Conservation (phyloP, 2,113 vertebrate genomes). For the Spea bombifrons region DNA sequence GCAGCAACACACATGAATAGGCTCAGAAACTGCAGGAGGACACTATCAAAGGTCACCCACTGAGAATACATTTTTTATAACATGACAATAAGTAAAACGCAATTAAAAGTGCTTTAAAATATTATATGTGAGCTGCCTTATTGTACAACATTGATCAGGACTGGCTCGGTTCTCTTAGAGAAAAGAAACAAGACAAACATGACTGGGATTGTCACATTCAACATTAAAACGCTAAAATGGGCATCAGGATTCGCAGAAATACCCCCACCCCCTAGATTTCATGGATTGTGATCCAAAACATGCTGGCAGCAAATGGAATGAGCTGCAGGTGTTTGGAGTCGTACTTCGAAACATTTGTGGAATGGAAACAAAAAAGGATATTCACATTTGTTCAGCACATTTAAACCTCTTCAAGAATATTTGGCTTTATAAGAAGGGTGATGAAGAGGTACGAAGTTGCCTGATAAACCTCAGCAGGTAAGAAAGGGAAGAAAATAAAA, state of each 20-base stretch:
- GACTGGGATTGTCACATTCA: slow-evolving; percentile 18
- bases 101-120: slow-evolving; percentile 73
- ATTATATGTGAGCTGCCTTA: slow-evolving; percentile 59
- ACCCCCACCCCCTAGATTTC: too few species aligned
- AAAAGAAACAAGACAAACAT: slow-evolving; percentile 54
- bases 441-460: slow-evolving; percentile 24
- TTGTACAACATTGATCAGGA: slow-evolving; percentile 56
- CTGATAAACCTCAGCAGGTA: not conserved
- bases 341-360: not conserved
- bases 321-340: not conserved
- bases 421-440: slow-evolving; percentile 9
- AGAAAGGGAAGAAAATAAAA: not conserved
- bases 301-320: not conserved
- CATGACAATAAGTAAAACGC: slow-evolving; percentile 56
- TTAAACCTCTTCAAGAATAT: slow-evolving; percentile 7
- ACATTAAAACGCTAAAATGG: not conserved
- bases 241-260: not conserved
- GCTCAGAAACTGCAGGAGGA: too few species aligned
- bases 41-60: too few species aligned
- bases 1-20: too few species aligned
- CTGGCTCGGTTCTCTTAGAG: slow-evolving; percentile 71
- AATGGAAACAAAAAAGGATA: slow-evolving; percentile 23
- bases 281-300: too few species aligned
- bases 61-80: not conserved
- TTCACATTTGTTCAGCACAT: slow-evolving; percentile 39